These are phyloP conservation scores for Hirundo rustica DNA, from an alignment of 2,797 vertebrate genomes.

Conservation along the genomic window DNA sequence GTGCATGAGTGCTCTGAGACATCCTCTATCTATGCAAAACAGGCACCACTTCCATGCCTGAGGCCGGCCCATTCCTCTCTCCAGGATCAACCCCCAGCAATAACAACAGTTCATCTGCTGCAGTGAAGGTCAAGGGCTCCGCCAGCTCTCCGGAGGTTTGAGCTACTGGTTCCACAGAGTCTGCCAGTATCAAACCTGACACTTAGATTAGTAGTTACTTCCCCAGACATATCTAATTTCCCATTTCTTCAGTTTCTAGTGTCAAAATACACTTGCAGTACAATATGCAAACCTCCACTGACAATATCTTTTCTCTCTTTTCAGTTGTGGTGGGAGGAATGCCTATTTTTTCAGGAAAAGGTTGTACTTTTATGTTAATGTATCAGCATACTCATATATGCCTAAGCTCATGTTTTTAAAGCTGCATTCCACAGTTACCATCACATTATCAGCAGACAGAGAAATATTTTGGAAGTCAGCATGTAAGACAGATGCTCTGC, in stretches of 20 bases:
- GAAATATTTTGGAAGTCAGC: conserved; percentile 13
- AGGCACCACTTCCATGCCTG: neutral
- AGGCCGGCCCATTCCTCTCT: neutral
- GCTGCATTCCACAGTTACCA: neutral
- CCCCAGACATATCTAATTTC: conserved; percentile 61
- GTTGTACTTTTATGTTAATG: neutral
- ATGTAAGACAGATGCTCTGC: neutral
- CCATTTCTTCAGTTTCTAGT: conserved; percentile 66
- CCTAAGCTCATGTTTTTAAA: neutral
- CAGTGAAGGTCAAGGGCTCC: conserved; percentile 47
- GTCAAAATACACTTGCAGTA: conserved; percentile 66
- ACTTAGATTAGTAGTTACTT: conserved; percentile 60
- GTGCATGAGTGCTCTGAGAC: neutral
- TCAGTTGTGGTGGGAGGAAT: neutral
- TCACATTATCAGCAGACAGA: neutral
- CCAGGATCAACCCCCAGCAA: neutral
- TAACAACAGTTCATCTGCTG: neutral
- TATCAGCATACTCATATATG: neutral
- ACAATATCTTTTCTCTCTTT: neutral
- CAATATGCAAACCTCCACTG: conserved; percentile 43
- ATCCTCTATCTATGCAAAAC: neutral
- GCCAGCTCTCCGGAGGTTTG: neutral
- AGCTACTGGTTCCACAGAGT: conserved; percentile 64
- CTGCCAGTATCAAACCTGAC: conserved; percentile 64
- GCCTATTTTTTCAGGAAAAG: neutral